These are phyloP conservation scores for Fregata magnificens DNA, from an alignment of 2,113 vertebrate genomes.

Conservation along the genomic window DNA sequence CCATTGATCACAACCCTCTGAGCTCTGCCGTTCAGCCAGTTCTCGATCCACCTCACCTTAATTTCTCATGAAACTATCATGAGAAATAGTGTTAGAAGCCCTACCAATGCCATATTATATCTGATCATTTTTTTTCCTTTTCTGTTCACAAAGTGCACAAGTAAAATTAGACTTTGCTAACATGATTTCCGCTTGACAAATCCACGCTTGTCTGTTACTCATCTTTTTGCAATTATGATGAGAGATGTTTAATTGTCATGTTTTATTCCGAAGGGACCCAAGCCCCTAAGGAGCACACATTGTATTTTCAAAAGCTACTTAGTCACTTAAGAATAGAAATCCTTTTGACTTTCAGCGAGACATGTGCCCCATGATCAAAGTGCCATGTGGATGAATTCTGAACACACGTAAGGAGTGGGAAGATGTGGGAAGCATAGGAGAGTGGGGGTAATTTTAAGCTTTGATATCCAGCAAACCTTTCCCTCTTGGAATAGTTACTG, in stretches of 20 bases:
- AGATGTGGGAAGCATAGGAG: background rate
- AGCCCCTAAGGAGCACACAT: background rate
- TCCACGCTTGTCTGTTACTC: background rate
- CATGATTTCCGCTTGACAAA: background rate
- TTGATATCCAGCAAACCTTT: background rate
- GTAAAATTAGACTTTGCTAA: background rate
- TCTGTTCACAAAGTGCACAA: background rate
- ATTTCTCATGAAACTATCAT: background rate
- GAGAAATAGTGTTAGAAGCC: background rate
- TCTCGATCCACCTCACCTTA: too few relatives aligned
- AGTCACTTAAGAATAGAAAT: background rate
- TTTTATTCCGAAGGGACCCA: background rate
- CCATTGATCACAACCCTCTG: too few relatives aligned
- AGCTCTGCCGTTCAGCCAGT: too few relatives aligned
- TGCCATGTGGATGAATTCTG: background rate
- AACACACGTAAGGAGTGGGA: background rate
- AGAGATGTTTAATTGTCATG: background rate
- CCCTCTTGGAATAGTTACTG: background rate
- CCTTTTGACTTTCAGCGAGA: background rate
- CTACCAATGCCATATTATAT: background rate
- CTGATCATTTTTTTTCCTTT: background rate
- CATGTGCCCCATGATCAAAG: background rate
- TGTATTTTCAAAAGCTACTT: conserved; percentile 7
- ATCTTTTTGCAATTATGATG: background rate
- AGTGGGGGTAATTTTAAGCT: background rate